Conservation (phyloP, 2,113 vertebrate species). For the Dipodomys spectabilis region DNA sequence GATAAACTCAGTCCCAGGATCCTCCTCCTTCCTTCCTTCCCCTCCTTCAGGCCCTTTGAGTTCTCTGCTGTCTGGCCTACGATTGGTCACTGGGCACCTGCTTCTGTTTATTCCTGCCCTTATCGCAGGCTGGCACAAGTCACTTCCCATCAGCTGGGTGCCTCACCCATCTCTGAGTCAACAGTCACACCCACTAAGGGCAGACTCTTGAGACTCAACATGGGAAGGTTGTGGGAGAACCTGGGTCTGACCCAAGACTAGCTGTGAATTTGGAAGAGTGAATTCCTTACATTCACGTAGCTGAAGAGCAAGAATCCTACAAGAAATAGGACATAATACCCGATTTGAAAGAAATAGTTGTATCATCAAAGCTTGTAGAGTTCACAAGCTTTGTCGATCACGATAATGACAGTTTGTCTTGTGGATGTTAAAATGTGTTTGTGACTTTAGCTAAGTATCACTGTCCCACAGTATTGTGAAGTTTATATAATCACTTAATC, state of each 20-base stretch:
- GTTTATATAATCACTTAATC: too few relatives aligned
- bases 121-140: slow-evolving; percentile 1
- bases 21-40: neutral
- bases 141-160: neutral
- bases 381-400: too few relatives aligned
- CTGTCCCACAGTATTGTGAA: too few relatives aligned
- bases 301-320: neutral
- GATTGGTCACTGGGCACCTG: slow-evolving; percentile 31
- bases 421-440: too few relatives aligned
- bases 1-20: slow-evolving; percentile 57
- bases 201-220: neutral
- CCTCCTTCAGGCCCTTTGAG: neutral
- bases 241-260: neutral
- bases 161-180: slow-evolving; percentile 56
- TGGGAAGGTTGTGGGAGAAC: neutral
- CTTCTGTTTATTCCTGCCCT: slow-evolving; percentile 41
- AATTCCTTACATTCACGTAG: slow-evolving; percentile 26
- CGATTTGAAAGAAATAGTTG: too few relatives aligned
- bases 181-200: neutral
- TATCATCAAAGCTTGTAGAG: too few relatives aligned
- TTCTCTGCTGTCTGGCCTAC: neutral
- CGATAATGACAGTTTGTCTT: too few relatives aligned
- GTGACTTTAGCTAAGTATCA: too few relatives aligned
- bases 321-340: neutral
- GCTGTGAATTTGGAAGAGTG: neutral